Percentiles rank a stretch among this genome's conserved stretches.
phyloP scores from a whole-genome alignment of 2,797 vertebrate genomes.

The Ambastaia sidthimunki region DNA sequence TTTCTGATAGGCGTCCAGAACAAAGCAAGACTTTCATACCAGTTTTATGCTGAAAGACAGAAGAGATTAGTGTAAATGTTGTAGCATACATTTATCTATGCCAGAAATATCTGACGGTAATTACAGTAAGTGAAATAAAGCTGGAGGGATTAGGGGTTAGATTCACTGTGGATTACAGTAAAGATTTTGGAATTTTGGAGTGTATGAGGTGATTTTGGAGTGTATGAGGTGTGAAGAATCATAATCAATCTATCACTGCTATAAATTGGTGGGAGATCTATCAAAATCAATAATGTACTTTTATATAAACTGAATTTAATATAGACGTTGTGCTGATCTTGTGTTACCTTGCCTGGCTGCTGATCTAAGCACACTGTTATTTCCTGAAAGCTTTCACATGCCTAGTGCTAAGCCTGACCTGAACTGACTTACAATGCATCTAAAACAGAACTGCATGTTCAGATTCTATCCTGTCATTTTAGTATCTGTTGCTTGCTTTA shows the following conservation, averaged over 20 bases:
- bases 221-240: constrained; percentile 1
- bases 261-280: not conserved
- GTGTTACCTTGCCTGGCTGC: not conserved
- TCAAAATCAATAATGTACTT: not conserved
- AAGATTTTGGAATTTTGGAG: constrained; percentile 10
- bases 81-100: constrained; percentile 12
- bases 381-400: not conserved
- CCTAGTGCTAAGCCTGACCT: not conserved
- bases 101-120: constrained; percentile 40
- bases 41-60: constrained; percentile 23
- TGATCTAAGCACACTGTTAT: not conserved
- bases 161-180: constrained; percentile 1
- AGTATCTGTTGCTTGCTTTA: constrained; percentile 27
- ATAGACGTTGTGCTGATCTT: not conserved
- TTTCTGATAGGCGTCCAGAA: constrained; percentile 21
- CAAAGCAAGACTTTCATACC: constrained; percentile 27
- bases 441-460: constrained; percentile 26
- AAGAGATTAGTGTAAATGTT: constrained; percentile 35
- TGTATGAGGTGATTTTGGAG: no score
- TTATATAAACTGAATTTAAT: not conserved
- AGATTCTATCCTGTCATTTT: constrained; percentile 20
- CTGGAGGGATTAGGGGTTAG: not conserved
- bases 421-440: not conserved
- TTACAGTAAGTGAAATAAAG: constrained; percentile 23
- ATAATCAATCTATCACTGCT: not conserved